Evolutionary conservation across 2,888 invertebrate genomes (phyloP).

Genomic region (Atethmia centrago): DNA sequence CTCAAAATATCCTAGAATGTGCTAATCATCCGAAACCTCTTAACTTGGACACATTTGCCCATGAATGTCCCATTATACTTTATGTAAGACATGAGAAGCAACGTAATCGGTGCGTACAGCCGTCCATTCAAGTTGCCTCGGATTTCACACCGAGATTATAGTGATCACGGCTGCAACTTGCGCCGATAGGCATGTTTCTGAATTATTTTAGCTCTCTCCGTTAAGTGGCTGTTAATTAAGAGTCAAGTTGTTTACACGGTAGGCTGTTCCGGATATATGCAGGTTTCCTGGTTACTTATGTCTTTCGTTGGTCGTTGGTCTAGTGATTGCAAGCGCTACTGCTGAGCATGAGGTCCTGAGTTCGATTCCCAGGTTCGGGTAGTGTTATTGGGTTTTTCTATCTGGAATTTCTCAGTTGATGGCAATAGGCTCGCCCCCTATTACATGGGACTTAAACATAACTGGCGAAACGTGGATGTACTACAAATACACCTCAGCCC

Average conservation of each 20-base stretch:
- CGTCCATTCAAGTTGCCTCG: conserved; percentile 41
- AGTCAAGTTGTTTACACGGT: conserved; percentile 7
- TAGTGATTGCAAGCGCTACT: no score
- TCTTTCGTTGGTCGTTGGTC: no score
- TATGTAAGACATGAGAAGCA: conserved; percentile 53
- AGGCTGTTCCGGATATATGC: conserved; percentile 26
- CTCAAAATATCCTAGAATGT: background rate
- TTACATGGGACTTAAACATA: no score
- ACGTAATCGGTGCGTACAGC: conserved; percentile 48
- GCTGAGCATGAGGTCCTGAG: no score
- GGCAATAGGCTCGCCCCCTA: no score
- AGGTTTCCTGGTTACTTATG: conserved; percentile 39
- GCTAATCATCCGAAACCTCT: conserved; percentile 1
- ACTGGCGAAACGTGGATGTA: no score
- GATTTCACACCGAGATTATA: conserved; percentile 60
- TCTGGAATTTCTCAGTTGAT: no score
- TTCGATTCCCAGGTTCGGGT: no score
- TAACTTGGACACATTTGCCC: conserved; percentile 21
- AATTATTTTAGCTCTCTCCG: conserved; percentile 44
- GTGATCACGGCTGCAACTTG: conserved; percentile 51
- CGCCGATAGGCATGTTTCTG: conserved; percentile 26
- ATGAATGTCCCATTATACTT: conserved; percentile 48
- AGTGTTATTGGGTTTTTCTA: no score
- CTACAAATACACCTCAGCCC: no score
- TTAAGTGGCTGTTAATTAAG: conserved; percentile 42